Conservation (phyloP, 2,888 invertebrate genomes). For the Harpalus rubripes region DNA sequence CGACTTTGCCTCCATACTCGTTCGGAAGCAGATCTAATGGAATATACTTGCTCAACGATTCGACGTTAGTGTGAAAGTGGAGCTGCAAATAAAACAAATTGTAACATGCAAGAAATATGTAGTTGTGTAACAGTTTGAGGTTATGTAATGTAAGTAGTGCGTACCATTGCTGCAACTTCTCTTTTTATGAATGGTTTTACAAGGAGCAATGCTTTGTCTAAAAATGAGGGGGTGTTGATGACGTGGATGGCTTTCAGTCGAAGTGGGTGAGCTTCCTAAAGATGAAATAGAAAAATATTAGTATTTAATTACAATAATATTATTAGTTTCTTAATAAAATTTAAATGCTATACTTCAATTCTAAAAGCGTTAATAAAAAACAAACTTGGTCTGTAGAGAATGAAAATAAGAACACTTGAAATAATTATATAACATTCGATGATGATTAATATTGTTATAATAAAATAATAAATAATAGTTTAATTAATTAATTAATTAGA, state of each 20-base stretch:
- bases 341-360: no score
- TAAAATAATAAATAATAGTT: no score
- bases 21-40: conserved; percentile 83
- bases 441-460: no score
- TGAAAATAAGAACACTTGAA: no score
- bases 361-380: no score
- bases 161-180: conserved; percentile 83
- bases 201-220: conserved; percentile 82
- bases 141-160: not conserved
- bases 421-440: no score
- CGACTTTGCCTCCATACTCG: conserved; percentile 85
- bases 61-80: conserved; percentile 85
- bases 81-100: conserved; percentile 77
- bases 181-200: conserved; percentile 84
- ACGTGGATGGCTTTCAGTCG: conserved; percentile 83
- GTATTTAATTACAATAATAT: no score
- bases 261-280: conserved; percentile 85
- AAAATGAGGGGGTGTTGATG: conserved; percentile 82
- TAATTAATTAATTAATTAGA: no score
- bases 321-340: no score
- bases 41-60: conserved; percentile 82
- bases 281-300: not conserved
- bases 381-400: no score
- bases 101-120: conserved; percentile 1
- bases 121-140: conserved; percentile 1